phyloP scores from a whole-genome alignment of 2,797 vertebrate species.

The Tarsius wallacei region DNA sequence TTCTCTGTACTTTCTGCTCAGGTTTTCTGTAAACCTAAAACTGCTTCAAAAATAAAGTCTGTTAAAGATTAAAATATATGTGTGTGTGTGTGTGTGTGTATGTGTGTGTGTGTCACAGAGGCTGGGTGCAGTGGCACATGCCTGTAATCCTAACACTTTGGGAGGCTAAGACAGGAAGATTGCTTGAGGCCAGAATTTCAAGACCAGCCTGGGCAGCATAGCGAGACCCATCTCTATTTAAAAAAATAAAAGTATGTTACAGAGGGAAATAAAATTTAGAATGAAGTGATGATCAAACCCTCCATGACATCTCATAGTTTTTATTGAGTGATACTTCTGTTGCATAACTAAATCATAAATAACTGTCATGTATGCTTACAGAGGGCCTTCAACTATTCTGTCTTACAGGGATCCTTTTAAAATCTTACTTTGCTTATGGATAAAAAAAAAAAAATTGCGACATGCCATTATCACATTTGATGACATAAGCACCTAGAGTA shows the following conservation, averaged over 20 bases:
- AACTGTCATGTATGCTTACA: not conserved
- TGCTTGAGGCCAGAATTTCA: too few relatives aligned
- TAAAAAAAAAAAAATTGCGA: constrained; percentile 35
- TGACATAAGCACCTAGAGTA: not conserved
- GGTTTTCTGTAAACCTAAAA: constrained; percentile 37
- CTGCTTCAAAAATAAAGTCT: not conserved
- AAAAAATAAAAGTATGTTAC: not conserved
- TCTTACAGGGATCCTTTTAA: constrained; percentile 10
- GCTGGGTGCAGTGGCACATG: too few relatives aligned
- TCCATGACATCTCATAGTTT: constrained; percentile 13
- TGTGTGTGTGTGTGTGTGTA: too few relatives aligned
- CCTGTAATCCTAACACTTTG: too few relatives aligned
- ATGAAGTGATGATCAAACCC: constrained; percentile 15
- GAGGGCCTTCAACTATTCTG: constrained; percentile 13
- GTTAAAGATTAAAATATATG: not conserved
- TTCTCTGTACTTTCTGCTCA: not conserved
- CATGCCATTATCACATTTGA: not conserved
- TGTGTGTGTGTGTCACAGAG: too few relatives aligned
- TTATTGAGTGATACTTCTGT: constrained; percentile 4
- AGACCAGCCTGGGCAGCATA: too few relatives aligned
- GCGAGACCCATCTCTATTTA: not conserved
- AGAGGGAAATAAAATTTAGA: constrained; percentile 35
- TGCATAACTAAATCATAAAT: not conserved
- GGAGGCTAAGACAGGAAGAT: too few relatives aligned
- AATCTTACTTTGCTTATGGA: constrained; percentile 24